Conservation (phyloP, 2,797 vertebrate species). For the Chelon auratus region DNA sequence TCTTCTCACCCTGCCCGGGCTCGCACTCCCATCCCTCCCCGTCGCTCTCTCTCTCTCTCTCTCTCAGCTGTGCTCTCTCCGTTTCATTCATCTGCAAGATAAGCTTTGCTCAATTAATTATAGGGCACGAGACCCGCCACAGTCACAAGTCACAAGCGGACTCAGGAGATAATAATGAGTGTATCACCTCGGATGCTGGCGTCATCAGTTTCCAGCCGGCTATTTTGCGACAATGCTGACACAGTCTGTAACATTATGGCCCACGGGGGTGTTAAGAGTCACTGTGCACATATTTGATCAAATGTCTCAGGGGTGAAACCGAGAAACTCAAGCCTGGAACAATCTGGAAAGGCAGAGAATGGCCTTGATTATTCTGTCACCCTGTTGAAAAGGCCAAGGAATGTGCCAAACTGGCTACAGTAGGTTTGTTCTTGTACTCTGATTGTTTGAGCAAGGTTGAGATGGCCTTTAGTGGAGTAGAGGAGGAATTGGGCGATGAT, state of each 20-base stretch:
- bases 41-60: slow-evolving; percentile 6
- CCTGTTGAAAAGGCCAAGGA: slow-evolving; percentile 81
- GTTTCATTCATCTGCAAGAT: slow-evolving; percentile 6
- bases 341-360: slow-evolving; percentile 74
- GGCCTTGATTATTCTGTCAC: slow-evolving; percentile 86
- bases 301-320: slow-evolving; percentile 74
- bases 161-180: slow-evolving; percentile 41
- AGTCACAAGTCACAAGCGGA: slow-evolving; percentile 30
- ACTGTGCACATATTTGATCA: slow-evolving; percentile 72
- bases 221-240: slow-evolving; percentile 74
- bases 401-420: slow-evolving; percentile 85
- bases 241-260: slow-evolving; percentile 66
- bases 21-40: slow-evolving; percentile 38
- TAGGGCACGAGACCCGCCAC: slow-evolving; percentile 17
- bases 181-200: slow-evolving; percentile 53
- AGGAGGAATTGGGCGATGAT: slow-evolving; percentile 73
- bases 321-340: slow-evolving; percentile 74
- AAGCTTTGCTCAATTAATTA: slow-evolving; percentile 18
- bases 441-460: slow-evolving; percentile 80
- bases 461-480: slow-evolving; percentile 76
- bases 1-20: slow-evolving; percentile 67
- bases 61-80: not conserved
- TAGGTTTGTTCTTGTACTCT: slow-evolving; percentile 79
- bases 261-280: slow-evolving; percentile 69
- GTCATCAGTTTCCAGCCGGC: slow-evolving; percentile 46